A percentile compares a stretch with the other conserved stretches of the same genome.
These are phyloP conservation scores for Bufo bufo DNA, from an alignment of 2,113 vertebrate genomes.

Conservation along the genomic window DNA sequence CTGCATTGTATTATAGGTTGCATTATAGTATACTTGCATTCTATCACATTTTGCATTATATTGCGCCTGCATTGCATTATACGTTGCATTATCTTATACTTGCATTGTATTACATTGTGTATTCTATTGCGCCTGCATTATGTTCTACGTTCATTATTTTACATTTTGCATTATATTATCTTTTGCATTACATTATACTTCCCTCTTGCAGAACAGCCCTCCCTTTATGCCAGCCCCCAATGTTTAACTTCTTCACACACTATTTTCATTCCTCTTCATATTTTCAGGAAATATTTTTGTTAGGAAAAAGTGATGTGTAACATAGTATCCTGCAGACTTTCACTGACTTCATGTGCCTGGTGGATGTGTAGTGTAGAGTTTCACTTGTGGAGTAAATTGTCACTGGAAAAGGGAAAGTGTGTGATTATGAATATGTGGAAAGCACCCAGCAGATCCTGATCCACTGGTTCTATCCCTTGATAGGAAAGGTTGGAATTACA, in stretches of 20 bases:
- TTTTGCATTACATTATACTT: not conserved
- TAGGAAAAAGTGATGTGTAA: constrained; percentile 12
- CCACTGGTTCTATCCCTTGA: not conserved
- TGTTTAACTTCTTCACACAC: not conserved
- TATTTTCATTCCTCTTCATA: not conserved
- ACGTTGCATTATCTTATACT: not conserved
- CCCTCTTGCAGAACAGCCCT: not conserved
- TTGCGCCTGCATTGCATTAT: not conserved
- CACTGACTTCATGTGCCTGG: not conserved
- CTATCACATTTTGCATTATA: not conserved
- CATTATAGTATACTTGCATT: not conserved
- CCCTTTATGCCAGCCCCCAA: too few relatives aligned
- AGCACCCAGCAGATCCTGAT: constrained; percentile 8
- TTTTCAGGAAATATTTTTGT: constrained; percentile 1
- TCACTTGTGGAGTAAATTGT: not conserved
- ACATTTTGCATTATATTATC: not conserved
- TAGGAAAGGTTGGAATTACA: not conserved
- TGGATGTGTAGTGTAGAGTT: constrained; percentile 5
- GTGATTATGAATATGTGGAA: constrained; percentile 14
- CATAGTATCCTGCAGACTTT: not conserved
- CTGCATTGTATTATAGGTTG: not conserved
- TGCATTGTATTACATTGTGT: not conserved
- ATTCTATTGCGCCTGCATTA: not conserved
- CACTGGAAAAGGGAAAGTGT: constrained; percentile 15
- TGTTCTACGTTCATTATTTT: not conserved